Base-by-base conservation (phyloP, 2,113 vertebrate genomes). In the Xenus cinereus region DNA sequence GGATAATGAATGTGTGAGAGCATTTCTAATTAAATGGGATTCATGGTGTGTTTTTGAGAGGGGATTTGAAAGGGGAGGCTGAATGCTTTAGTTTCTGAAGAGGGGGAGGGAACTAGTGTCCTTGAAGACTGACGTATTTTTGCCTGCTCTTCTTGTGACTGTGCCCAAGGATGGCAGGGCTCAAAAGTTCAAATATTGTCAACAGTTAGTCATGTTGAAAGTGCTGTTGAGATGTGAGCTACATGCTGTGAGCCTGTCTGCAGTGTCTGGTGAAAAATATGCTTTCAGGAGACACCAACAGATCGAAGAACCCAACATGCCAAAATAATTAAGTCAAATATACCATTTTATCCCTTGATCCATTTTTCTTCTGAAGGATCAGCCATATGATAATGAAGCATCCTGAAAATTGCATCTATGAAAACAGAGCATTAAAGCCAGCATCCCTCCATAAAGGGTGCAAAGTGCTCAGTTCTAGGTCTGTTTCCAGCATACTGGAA, bases 21-120 rank as follows among this genome's bases (percentile, higher is more conserved):
- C 69, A 79, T 94, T 95, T 94, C 87, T 95, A 94, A 87, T 90
- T 93, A 93, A 94, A 87, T 46, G 15, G 87, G 68, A 87, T 94
- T 85, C 63, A 17, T 77, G 67, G 62, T 86, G 78, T 64, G 76
- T 27, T 87, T 95, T 85, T 94, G 82, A 89, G 50, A 94, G 43
- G 9, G 22, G 33, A 71, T 91, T 84, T 86, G 57, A 87, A 93
- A 96, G 23, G n/a, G 24, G 8, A 89, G 27, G 20, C 13, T 60
- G 81, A 91, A 87, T 53, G 33, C 68, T 86, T 73, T 62, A 54
- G 33, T 73, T 94, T 0, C 0, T 82, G 60, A 84, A 74, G 37
- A 71, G 23, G 19, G 18, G 71, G 78, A 86, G 62, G 54, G 72
- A 82, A 26, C 37, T 39, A 48, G 10, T 45, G 33, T 37, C 62